Evolutionary conservation across 2,113 vertebrate genomes (phyloP).

Genomic region (Tetraodon nigroviridis): DNA sequence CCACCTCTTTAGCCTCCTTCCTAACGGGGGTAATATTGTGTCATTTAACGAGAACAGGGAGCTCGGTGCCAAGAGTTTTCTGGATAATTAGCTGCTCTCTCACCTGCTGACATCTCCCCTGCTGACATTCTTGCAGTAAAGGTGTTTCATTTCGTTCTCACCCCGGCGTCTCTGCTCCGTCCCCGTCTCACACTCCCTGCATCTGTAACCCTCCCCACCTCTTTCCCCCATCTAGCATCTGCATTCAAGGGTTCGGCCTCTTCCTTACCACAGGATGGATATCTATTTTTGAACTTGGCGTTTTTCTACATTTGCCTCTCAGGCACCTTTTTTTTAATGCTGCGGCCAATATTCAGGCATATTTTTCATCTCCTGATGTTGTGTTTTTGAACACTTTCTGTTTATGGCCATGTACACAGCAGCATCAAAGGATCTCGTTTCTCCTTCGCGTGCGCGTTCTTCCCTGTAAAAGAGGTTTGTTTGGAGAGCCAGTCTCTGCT

Average conservation of each 20-base stretch:
- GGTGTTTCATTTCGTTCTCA: constrained; percentile 41
- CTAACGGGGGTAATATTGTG: constrained; percentile 87
- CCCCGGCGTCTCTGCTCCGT: constrained; percentile 13
- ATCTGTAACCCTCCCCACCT: neutral
- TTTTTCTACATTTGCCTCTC: neutral
- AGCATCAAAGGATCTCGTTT: constrained; percentile 1
- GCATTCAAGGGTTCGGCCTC: neutral
- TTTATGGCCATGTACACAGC: neutral
- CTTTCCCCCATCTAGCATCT: neutral
- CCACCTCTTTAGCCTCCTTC: constrained; percentile 72
- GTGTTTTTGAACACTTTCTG: too few relatives aligned
- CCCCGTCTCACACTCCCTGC: constrained; percentile 9
- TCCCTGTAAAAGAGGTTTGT: neutral
- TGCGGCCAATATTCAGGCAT: neutral
- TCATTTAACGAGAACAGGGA: constrained; percentile 85
- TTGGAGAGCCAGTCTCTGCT: neutral
- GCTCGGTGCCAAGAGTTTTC: constrained; percentile 80
- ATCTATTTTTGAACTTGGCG: neutral
- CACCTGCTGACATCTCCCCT: constrained; percentile 78
- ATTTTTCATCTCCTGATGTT: neutral
- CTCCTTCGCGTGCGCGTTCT: neutral
- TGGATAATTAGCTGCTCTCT: constrained; percentile 83
- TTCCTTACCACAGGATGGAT: neutral
- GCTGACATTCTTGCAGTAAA: constrained; percentile 73
- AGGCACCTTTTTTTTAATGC: neutral